Evolutionary conservation across 2,888 invertebrate species (phyloP).

Genomic region (Thecophora atra): DNA sequence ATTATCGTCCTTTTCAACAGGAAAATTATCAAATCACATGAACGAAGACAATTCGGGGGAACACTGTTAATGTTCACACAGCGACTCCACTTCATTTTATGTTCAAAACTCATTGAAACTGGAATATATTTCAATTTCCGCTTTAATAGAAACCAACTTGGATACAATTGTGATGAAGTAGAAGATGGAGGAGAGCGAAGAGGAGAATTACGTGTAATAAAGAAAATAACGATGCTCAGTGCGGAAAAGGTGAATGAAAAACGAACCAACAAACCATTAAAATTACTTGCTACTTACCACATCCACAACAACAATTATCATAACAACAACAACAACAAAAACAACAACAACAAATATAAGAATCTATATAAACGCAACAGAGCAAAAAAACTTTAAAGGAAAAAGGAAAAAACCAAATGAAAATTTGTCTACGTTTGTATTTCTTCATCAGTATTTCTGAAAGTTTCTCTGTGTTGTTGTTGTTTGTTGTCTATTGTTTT

Average conservation of each 20-base stretch:
- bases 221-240: not conserved
- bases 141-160: not conserved
- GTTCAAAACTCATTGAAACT: conserved; percentile 18
- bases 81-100: not conserved
- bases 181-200: not conserved
- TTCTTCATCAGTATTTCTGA: conserved; percentile 19
- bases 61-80: too few relatives aligned
- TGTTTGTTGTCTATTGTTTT: not conserved
- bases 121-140: conserved; percentile 26
- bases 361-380: conserved; percentile 9
- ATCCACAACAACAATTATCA: conserved; percentile 25
- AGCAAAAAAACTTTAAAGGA: conserved; percentile 4
- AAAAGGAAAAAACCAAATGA: not conserved
- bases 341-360: conserved; percentile 14
- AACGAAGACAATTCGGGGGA: too few relatives aligned
- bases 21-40: too few relatives aligned
- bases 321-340: conserved; percentile 18
- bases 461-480: not conserved
- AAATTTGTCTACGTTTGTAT: conserved; percentile 5
- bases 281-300: conserved; percentile 20
- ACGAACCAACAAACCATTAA: conserved; percentile 15
- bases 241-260: conserved; percentile 23
- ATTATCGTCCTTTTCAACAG: too few relatives aligned
- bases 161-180: not conserved
- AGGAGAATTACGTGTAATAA: not conserved